Evolutionary conservation across 2,888 invertebrate genomes (phyloP).

Genomic region (Apodemia duryi): DNA sequence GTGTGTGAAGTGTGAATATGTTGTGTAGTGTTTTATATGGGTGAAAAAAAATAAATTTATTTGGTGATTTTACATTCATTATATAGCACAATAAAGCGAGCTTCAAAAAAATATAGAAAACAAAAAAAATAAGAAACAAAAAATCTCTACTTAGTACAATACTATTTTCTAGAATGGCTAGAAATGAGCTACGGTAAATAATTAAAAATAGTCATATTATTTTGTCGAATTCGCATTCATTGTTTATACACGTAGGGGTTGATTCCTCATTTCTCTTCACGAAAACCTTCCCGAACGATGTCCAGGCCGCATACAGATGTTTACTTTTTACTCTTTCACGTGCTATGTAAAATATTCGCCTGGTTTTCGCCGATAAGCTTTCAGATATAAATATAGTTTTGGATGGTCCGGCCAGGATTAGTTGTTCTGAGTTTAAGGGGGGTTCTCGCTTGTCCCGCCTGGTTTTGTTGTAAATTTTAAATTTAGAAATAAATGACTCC

Average conservation of each 20-base stretch:
- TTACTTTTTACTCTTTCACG: neutral
- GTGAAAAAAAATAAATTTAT: neutral
- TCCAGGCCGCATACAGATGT: neutral
- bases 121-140: neutral
- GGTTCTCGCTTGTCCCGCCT: neutral
- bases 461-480: neutral
- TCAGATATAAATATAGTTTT: conserved; percentile 1
- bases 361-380: neutral
- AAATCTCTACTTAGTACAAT: neutral
- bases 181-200: neutral
- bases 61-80: neutral
- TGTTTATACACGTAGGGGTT: neutral
- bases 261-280: neutral
- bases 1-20: too few species aligned
- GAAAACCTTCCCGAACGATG: neutral
- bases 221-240: neutral
- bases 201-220: neutral
- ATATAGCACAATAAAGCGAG: neutral
- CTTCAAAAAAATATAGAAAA: neutral
- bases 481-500: neutral
- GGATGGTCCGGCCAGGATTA: neutral
- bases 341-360: neutral
- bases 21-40: too few species aligned
- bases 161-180: neutral
- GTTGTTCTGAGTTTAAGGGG: neutral